phyloP scores from a whole-genome alignment of 64 coral and sea anemone genomes.

The Hydrozoanthus tunicans region DNA sequence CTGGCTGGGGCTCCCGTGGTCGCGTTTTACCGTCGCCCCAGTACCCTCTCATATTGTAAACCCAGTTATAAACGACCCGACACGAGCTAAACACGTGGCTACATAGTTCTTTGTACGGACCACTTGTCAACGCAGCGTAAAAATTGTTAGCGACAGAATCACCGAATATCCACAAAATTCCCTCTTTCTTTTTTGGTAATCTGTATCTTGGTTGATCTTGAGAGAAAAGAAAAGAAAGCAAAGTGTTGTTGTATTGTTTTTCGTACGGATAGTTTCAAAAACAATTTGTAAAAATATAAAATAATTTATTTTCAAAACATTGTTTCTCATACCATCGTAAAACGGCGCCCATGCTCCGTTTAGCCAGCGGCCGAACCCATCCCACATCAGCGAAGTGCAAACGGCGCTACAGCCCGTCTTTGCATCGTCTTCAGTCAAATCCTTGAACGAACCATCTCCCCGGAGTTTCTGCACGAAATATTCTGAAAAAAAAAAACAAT shows the following conservation, averaged over 20 bases:
- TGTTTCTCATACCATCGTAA: neutral
- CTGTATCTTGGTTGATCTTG: neutral
- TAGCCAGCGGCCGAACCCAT: slow-evolving; percentile 77
- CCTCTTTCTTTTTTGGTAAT: slow-evolving; percentile 26
- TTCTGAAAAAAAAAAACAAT: neutral
- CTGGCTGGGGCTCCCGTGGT: slow-evolving; percentile 67
- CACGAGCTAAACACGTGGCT: slow-evolving; percentile 59
- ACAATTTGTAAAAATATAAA: neutral
- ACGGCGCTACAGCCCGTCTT: neutral
- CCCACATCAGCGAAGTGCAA: slow-evolving; percentile 64
- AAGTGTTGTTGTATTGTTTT: neutral
- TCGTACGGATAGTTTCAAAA: neutral
- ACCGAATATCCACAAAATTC: slow-evolving; percentile 67
- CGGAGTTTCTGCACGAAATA: slow-evolving; percentile 51
- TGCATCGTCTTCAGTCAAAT: neutral
- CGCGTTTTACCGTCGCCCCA: slow-evolving; percentile 73
- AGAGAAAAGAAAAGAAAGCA: neutral
- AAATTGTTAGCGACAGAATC: slow-evolving; percentile 77
- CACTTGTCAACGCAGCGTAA: slow-evolving; percentile 35
- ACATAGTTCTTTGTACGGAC: slow-evolving; percentile 61
- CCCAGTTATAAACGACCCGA: slow-evolving; percentile 69
- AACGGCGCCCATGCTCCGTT: slow-evolving; percentile 63
- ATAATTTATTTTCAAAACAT: neutral
- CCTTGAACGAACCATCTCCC: neutral
- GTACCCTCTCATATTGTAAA: slow-evolving; percentile 78